Base-by-base conservation (phyloP, 2,888 invertebrate species). In the Anodontia alba region DNA sequence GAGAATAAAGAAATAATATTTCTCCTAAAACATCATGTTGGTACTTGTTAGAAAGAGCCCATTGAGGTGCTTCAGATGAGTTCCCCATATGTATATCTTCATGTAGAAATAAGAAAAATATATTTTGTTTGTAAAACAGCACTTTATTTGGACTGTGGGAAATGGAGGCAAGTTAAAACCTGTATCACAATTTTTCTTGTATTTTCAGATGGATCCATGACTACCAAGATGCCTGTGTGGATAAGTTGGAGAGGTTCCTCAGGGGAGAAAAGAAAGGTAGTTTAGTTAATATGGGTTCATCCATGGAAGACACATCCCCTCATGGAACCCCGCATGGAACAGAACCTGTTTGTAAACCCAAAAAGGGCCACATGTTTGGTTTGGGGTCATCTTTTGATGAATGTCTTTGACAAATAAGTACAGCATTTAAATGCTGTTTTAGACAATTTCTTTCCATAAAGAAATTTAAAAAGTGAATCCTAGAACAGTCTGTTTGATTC, bases 161-260 rank as follows among this genome's bases (percentile, higher is more conserved):
- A n/a, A n/a, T n/a, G n/a, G n/a, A n/a, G n/a, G n/a, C n/a, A n/a
- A n/a, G n/a, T n/a, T n/a, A n/a, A n/a, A n/a, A n/a, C n/a, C n/a
- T n/a, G n/a, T n/a, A n/a, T n/a, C n/a, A n/a, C n/a, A n/a, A n/a
- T n/a, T n/a, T n/a, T n/a, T n/a, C n/a, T 12, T 38, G 38, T 38
- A 38, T 12, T 38, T 70, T 26, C 86, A 94, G 96, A 91, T 99
- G 99, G 99, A 99, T 99, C 92, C 99, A 99, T 94, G 99, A 99
- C 95, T 99, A 99, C 95, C 99, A 99, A 95, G 99, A 99, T 93
- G 99, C 99, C 1, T 99, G 99, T 95, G 98, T 99, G 94, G 99
- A 99, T 95, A 99, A 99, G 96, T 96, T 99, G 90, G 99, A 99
- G 96, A 97, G 98, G 96, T 99, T 99, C 96, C 97, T 99, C 0